Conservation (phyloP, 2,113 vertebrate genomes). For the Arizona elegans region DNA sequence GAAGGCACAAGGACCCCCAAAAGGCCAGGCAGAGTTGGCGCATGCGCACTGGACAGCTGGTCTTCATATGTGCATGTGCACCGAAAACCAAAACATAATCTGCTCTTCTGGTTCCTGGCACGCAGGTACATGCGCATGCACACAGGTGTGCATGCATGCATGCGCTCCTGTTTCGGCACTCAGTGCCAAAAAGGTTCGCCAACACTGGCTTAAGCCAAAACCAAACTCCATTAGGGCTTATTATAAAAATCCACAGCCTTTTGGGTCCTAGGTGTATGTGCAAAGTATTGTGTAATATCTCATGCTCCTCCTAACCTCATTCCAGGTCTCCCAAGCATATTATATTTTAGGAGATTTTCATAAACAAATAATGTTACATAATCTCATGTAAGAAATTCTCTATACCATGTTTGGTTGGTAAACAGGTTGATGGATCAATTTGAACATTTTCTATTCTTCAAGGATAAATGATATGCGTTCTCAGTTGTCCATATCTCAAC, state of each 20-base stretch:
- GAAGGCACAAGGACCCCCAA: no score
- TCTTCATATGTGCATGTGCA: no score
- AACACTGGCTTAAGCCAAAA: not conserved
- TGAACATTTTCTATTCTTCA: not conserved
- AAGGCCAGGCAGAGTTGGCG: no score
- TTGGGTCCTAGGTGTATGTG: not conserved
- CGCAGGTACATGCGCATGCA: no score
- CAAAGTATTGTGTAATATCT: not conserved
- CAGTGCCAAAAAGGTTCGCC: no score
- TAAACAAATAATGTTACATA: not conserved
- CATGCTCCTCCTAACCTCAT: not conserved
- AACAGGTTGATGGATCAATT: not conserved
- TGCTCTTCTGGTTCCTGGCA: no score
- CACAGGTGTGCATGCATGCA: no score
- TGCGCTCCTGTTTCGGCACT: no score
- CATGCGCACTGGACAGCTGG: no score
- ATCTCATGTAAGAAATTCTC: not conserved
- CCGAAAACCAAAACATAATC: no score
- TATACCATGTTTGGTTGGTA: not conserved
- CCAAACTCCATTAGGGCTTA: not conserved
- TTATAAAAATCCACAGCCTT: not conserved
- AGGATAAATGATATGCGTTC: not conserved
- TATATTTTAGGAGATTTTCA: not conserved
- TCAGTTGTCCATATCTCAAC: not conserved
- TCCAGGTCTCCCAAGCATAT: not conserved